Base-by-base conservation (phyloP, 2,797 vertebrate species). In the Enteromius mattozi region DNA sequence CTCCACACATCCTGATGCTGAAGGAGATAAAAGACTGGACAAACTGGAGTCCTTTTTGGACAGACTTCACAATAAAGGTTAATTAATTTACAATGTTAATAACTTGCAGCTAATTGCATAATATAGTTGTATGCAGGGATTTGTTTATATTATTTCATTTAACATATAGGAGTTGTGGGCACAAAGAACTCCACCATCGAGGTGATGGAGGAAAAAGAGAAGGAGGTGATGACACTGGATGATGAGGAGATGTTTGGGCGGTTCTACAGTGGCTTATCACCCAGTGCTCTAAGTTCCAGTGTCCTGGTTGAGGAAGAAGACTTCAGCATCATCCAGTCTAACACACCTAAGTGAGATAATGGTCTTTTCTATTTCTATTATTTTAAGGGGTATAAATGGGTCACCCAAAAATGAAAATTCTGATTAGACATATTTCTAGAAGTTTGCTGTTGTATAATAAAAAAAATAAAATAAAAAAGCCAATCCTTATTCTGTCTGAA, bases 1-100 rank as follows among this genome's bases (percentile, higher is more conserved):
- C 86, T 94, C 94, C 85, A 94, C 84, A 42, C 91, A 92, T 70
- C 92, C 89, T 51, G 93, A 91, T 27, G 89, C 93, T 12, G 95
- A 96, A 82, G 95, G 95, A 65, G 96, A 96, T 85, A 95, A 95
- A 87, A 92, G 94, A 10, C 92, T 96, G 0, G 96, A 96, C 90
- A 96, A 96, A 86, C 92, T 96, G 0, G 95, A 96, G 87, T 96
- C 94, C n/a, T 96, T 96, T 88, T 91, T 96, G 5, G 95, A 96
- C 88, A 95, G 93, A 87, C 93, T 96, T 51, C 95, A 95, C 82
- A 95, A 87, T 88, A 95, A 96, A 95, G 93, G 96, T 96, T 79
- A 24, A n/a, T 35, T 81, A 21, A 27, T 42, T n/a, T 77, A 59
- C 35, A 27, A 6, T 17, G 10, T 49, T 33, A 61, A 61, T 17